Percentiles rank a stretch among this genome's conserved stretches.
Evolutionary conservation across 2,113 vertebrate genomes (phyloP).

Genomic region (Thunnus maccoyii): DNA sequence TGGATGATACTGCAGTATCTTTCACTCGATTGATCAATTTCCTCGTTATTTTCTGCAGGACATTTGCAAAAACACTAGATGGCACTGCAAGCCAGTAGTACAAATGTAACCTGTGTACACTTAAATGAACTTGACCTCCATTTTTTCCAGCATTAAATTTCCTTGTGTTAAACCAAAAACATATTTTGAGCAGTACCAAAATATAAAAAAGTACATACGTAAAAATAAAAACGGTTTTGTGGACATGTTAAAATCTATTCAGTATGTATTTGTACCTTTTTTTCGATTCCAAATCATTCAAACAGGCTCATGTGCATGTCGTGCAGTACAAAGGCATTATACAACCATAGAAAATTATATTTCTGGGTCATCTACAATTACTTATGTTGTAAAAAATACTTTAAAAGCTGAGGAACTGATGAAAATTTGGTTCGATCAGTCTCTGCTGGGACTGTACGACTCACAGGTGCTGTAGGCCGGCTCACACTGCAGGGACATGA

Average conservation of each 20-base stretch:
- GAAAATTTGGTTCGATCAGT: neutral
- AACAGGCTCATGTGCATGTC: neutral
- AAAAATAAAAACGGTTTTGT: neutral
- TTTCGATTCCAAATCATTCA: no score
- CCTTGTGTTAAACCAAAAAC: no score
- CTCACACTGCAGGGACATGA: constrained; percentile 94
- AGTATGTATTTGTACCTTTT: neutral
- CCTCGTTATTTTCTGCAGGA: constrained; percentile 15
- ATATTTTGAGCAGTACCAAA: neutral
- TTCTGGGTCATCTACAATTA: neutral
- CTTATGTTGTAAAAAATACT: neutral
- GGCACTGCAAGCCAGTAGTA: constrained; percentile 54
- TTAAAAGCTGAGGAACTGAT: neutral
- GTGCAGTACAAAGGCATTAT: no score
- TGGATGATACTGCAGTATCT: neutral
- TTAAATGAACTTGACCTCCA: no score
- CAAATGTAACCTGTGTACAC: neutral
- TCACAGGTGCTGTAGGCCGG: constrained; percentile 94
- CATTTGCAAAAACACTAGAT: constrained; percentile 53
- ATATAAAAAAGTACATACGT: no score
- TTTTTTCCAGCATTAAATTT: no score
- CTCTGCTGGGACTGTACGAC: constrained; percentile 58
- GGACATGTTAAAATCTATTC: neutral
- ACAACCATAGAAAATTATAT: no score
- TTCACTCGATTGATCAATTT: no score